Percentiles rank a stretch among this genome's conserved stretches.
phyloP scores from a whole-genome alignment of 2,113 vertebrate species.

The Alces alces region DNA sequence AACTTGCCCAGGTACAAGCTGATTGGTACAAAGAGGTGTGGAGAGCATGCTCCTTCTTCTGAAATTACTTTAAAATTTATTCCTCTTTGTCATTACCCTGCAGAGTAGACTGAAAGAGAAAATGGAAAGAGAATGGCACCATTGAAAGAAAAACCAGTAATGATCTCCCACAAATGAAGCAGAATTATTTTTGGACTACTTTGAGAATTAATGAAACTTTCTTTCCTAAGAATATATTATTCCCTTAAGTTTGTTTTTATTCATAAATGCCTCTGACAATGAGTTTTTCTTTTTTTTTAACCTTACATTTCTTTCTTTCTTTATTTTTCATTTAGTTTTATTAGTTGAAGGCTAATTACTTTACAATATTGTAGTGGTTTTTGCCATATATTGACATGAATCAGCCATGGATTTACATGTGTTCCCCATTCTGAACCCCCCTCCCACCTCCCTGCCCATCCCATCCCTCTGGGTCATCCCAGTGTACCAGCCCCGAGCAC shows the following conservation, averaged over 20 bases:
- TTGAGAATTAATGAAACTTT: conserved; percentile 12
- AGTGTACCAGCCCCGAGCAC: too few species aligned
- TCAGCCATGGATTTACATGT: too few species aligned
- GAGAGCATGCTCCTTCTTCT: not conserved
- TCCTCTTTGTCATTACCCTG: not conserved
- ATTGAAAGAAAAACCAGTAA: not conserved
- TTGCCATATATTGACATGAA: too few species aligned
- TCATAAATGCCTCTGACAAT: not conserved
- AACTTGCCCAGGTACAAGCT: not conserved
- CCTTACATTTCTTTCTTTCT: too few species aligned
- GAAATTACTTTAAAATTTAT: not conserved
- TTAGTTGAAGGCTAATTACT: too few species aligned
- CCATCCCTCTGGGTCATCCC: too few species aligned
- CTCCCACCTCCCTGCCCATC: too few species aligned
- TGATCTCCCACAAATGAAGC: not conserved
- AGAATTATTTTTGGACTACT: not conserved
- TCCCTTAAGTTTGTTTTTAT: not conserved
- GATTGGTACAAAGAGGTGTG: not conserved
- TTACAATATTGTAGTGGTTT: too few species aligned
- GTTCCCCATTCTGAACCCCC: too few species aligned
- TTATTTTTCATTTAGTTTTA: too few species aligned
- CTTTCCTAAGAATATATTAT: not conserved
- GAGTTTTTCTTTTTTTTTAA: not conserved
- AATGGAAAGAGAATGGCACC: not conserved
- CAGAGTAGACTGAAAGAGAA: not conserved